phyloP scores from a whole-genome alignment of 2,797 vertebrate species.

The Malurus splendens region DNA sequence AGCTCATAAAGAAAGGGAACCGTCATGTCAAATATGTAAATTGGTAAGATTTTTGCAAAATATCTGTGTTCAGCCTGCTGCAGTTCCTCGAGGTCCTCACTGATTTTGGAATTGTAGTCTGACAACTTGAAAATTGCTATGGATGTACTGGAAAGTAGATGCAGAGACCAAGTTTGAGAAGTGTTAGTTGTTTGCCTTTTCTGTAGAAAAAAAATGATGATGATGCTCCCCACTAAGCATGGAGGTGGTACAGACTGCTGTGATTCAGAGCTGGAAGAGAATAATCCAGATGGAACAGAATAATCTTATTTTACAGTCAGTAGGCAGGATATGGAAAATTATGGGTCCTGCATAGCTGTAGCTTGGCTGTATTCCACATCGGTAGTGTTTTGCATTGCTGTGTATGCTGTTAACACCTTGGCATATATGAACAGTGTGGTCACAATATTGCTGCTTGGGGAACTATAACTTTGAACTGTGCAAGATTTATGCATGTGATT shows the following conservation, averaged over 20 bases:
- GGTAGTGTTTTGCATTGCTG: slow-evolving; percentile 20
- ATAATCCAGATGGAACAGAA: background rate
- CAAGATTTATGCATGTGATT: background rate
- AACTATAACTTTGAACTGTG: slow-evolving; percentile 3
- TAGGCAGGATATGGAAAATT: slow-evolving; percentile 20
- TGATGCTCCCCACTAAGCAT: background rate
- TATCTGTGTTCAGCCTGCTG: background rate
- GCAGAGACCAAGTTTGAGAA: background rate
- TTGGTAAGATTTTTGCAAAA: background rate
- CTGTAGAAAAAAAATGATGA: background rate
- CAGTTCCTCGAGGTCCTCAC: background rate
- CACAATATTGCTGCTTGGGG: slow-evolving; percentile 35
- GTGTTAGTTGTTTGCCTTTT: background rate
- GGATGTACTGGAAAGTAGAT: background rate
- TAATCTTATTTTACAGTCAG: background rate
- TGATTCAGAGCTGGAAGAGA: background rate
- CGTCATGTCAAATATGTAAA: background rate
- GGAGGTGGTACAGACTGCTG: background rate
- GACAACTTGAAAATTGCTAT: background rate
- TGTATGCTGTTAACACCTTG: slow-evolving; percentile 48
- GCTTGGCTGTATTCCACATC: slow-evolving; percentile 28
- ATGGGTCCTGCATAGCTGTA: background rate
- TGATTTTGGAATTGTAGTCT: background rate
- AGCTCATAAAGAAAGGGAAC: background rate
- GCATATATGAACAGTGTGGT: slow-evolving; percentile 32